Conservation (phyloP, 1,140 invertebrate genomes). For the Eriosoma lanigerum region DNA sequence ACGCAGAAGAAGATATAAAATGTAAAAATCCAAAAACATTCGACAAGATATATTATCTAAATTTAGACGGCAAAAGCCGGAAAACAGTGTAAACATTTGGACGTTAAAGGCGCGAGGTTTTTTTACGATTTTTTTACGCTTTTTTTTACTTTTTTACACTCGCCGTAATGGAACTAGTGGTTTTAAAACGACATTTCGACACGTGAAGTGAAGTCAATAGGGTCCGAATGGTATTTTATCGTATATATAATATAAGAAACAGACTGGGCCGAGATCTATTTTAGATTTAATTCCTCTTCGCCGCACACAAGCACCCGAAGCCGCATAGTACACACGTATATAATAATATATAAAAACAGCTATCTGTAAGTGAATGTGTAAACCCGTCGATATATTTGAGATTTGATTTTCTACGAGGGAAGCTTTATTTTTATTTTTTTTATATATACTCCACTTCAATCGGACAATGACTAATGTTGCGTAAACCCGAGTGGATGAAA, state of each 20-base stretch:
- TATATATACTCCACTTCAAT: slow-evolving; percentile 18
- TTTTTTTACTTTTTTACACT: too few relatives aligned
- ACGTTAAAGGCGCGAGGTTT: too few relatives aligned
- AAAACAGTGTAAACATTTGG: too few relatives aligned
- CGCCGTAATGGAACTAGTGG: slow-evolving; percentile 14
- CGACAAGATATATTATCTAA: too few relatives aligned
- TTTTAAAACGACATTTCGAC: slow-evolving; percentile 19
- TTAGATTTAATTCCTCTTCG: slow-evolving; percentile 19
- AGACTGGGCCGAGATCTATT: slow-evolving; percentile 9
- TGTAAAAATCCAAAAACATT: too few relatives aligned
- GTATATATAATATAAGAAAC: slow-evolving; percentile 22
- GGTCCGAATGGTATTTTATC: not conserved
- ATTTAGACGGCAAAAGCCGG: too few relatives aligned
- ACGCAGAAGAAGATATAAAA: too few relatives aligned
- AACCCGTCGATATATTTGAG: slow-evolving; percentile 26
- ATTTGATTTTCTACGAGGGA: slow-evolving; percentile 37
- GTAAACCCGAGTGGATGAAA: slow-evolving; percentile 28
- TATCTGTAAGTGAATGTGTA: slow-evolving; percentile 20
- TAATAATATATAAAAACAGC: not conserved
- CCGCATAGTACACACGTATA: not conserved
- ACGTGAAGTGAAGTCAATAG: not conserved
- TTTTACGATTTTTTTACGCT: too few relatives aligned
- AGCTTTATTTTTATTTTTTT: slow-evolving; percentile 14
- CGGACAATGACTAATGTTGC: slow-evolving; percentile 49
- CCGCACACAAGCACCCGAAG: not conserved